phyloP scores from a whole-genome alignment of 1,140 invertebrate genomes.

The Papilio aristodemus region DNA sequence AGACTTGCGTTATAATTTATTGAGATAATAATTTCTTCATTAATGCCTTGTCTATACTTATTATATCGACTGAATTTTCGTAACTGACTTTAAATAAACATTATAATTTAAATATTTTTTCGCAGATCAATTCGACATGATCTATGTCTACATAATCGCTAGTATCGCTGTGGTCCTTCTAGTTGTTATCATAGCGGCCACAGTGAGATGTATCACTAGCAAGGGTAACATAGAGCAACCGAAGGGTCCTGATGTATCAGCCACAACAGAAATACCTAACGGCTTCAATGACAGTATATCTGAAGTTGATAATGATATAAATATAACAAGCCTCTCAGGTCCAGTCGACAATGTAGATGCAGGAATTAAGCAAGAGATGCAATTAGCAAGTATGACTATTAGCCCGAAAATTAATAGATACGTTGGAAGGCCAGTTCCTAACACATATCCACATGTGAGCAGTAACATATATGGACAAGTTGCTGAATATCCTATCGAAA shows the following conservation, averaged over 20 bases:
- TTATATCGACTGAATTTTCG: too few relatives aligned
- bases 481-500: constrained; percentile 75
- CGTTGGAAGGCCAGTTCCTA: constrained; percentile 73
- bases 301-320: constrained; percentile 79
- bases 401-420: constrained; percentile 76
- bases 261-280: constrained; percentile 77
- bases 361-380: constrained; percentile 71
- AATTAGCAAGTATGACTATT: constrained; percentile 69
- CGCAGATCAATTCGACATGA: constrained; percentile 69
- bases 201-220: constrained; percentile 62
- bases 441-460: constrained; percentile 75
- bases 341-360: constrained; percentile 74
- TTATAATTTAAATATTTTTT: constrained; percentile 37
- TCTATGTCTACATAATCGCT: constrained; percentile 73
- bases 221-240: constrained; percentile 64
- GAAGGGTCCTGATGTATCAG: constrained; percentile 77
- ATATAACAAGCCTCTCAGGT: constrained; percentile 74
- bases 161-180: constrained; percentile 57
- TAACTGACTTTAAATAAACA: neutral
- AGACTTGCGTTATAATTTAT: too few relatives aligned
- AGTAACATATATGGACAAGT: constrained; percentile 79
- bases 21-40: constrained; percentile 48
- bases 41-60: too few relatives aligned
- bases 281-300: constrained; percentile 80
- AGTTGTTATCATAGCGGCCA: constrained; percentile 59